These are phyloP conservation scores for Bolinopsis microptera DNA, from an alignment of 37 sponge, comb jelly and placozoan genomes.

Conservation along the genomic window DNA sequence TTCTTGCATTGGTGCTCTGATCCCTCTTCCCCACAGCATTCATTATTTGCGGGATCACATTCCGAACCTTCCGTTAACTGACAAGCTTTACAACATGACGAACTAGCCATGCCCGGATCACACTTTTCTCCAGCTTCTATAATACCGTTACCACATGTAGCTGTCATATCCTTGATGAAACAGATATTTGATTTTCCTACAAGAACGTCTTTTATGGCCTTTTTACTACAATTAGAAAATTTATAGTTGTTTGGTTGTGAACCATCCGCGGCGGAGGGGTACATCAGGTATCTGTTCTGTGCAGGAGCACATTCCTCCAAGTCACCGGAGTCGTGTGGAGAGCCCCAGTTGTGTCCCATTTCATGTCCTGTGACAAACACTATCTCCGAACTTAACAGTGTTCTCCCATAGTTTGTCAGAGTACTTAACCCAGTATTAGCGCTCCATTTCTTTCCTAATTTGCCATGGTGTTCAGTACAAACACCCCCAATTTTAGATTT, in stretches of 20 bases:
- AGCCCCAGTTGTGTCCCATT: conserved; percentile 80
- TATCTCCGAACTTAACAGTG: conserved; percentile 25
- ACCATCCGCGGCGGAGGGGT: conserved; percentile 55
- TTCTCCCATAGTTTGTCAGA: background rate
- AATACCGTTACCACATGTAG: conserved; percentile 33
- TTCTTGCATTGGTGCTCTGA: background rate
- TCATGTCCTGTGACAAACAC: conserved; percentile 51
- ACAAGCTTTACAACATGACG: conserved; percentile 6
- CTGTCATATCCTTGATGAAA: background rate
- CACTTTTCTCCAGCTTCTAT: conserved; percentile 14
- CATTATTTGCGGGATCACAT: background rate
- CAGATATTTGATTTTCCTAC: background rate
- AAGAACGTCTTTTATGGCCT: background rate
- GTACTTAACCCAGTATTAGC: conserved; percentile 21
- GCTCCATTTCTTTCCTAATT: background rate
- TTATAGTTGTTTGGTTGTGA: background rate
- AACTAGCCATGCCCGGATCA: background rate
- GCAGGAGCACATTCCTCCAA: background rate
- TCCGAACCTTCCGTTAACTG: background rate
- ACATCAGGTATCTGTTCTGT: conserved; percentile 32
- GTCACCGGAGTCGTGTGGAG: conserved; percentile 73
- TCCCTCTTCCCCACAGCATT: background rate
- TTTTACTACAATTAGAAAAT: conserved; percentile 22
- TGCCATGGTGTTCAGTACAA: conserved; percentile 66
- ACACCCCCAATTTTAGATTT: conserved; percentile 70